Base-by-base conservation (phyloP, 1,140 invertebrate species). In the Ostrea edulis region DNA sequence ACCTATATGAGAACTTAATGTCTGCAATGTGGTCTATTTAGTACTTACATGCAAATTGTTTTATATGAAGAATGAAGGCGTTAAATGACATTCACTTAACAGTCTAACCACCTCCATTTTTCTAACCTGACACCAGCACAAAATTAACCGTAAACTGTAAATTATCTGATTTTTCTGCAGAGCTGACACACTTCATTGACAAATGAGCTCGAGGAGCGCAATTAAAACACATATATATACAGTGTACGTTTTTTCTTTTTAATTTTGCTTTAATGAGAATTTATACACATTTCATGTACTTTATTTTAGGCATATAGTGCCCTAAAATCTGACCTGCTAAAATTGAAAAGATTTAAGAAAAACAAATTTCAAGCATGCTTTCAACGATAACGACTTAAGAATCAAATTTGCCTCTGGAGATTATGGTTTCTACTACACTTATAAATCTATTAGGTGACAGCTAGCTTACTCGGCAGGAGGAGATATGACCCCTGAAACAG, bases 141-240 rank as follows among this genome's bases (percentile, higher is more conserved):
- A 77, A 22, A 77, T 77, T 35, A 77, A 77, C 29, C 11, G 29
- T 77, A 77, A 14, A 77, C 25, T 77, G 22, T 35, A 12, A 20
- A 62, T 35, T 22, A 77, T 77, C 25, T 77, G 14, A 77, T 22
- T 77, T 77, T 14, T 77, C 22, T 11, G 22, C 14, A 29, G 12
- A 77, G 22, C 12, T 77, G 22, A 77, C 68, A 77, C 25, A 25
- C 25, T 35, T 77, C 25, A 77, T 77, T 77, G 68, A 77, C 29
- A 77, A 77, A 77, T 77, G 68, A 77, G 25, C 29, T 77, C 25
- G 25, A 77, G 25, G 25, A 14, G 29, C 29, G 68, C 25, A 62
- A 20, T 62, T 62, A 62, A 62, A 62, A 62, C 55, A 62, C 14
- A 44, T 5, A 7, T 20, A 20, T 62, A 20, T n/a, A n/a, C n/a